Conservation (phyloP, 2,113 vertebrate genomes). For the Suricata suricatta region DNA sequence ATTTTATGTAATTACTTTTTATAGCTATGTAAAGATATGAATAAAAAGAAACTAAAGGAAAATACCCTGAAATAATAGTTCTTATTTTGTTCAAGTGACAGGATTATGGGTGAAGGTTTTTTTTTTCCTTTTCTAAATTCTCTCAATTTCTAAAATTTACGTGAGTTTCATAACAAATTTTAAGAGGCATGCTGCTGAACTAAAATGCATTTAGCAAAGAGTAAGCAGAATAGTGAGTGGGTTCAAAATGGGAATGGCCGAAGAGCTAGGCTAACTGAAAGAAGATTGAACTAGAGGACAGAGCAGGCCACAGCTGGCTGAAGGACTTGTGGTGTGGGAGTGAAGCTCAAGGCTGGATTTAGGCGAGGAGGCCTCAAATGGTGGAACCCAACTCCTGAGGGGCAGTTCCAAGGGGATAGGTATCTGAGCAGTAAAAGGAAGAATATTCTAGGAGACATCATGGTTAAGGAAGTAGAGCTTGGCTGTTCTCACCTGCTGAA, state of each 20-base stretch:
- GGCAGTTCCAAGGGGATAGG: not conserved
- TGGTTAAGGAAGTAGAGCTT: not conserved
- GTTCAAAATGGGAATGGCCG: not conserved
- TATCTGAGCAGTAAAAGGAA: not conserved
- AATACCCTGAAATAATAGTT: not conserved
- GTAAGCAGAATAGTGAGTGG: not conserved
- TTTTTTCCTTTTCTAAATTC: not conserved
- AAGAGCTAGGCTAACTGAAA: not conserved
- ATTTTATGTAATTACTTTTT: slow-evolving; percentile 23
- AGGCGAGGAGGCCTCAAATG: not conserved
- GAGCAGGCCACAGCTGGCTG: not conserved
- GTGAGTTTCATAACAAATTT: slow-evolving; percentile 12
- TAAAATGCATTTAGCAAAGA: not conserved
- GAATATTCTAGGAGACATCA: not conserved
- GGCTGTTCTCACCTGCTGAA: not conserved
- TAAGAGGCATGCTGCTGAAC: not conserved
- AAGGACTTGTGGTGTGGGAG: not conserved
- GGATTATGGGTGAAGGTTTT: not conserved
- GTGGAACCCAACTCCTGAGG: not conserved
- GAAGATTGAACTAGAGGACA: not conserved
- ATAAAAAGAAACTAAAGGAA: not conserved
- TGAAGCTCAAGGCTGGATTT: not conserved
- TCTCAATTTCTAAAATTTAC: not conserved
- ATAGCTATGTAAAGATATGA: not conserved
- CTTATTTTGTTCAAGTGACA: not conserved